phyloP scores from a whole-genome alignment of 1,140 invertebrate genomes.

The Dendroctonus ponderosae region DNA sequence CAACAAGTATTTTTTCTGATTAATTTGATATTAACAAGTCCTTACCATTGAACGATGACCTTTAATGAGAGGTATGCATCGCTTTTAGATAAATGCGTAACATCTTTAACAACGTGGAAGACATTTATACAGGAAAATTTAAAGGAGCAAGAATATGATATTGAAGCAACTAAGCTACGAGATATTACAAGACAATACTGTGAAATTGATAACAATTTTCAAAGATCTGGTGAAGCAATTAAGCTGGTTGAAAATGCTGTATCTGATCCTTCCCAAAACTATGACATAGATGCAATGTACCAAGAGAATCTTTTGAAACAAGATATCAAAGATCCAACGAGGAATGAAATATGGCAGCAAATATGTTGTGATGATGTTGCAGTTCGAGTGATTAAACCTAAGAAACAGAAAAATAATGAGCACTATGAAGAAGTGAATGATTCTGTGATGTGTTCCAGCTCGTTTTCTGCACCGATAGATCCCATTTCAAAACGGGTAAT shows the following conservation, averaged over 20 bases:
- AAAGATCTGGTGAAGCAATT: constrained; percentile 31
- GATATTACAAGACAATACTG: constrained; percentile 35
- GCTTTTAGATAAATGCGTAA: constrained; percentile 32
- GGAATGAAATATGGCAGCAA: constrained; percentile 36
- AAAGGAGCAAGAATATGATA: constrained; percentile 14
- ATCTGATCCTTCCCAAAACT: constrained; percentile 15
- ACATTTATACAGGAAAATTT: constrained; percentile 32
- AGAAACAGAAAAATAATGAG: constrained; percentile 1
- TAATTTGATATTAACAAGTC: not conserved
- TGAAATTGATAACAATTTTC: constrained; percentile 28
- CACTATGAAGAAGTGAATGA: constrained; percentile 38
- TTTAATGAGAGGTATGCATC: constrained; percentile 19
- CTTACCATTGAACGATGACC: constrained; percentile 14
- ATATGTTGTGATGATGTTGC: constrained; percentile 23
- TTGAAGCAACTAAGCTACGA: constrained; percentile 29
- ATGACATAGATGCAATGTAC: constrained; percentile 38
- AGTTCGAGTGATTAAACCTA: constrained; percentile 27
- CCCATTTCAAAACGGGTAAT: constrained; percentile 41
- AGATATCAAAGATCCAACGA: constrained; percentile 19
- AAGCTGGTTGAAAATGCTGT: constrained; percentile 30
- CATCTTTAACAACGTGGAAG: constrained; percentile 38
- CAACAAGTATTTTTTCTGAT: not conserved
- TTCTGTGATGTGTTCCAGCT: constrained; percentile 39
- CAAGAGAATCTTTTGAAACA: constrained; percentile 28
- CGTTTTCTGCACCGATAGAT: constrained; percentile 40